Evolutionary conservation across 1,140 invertebrate genomes (phyloP), one percentile per base, ranked within the genome.

Genomic region (Apis mellifera): DNA sequence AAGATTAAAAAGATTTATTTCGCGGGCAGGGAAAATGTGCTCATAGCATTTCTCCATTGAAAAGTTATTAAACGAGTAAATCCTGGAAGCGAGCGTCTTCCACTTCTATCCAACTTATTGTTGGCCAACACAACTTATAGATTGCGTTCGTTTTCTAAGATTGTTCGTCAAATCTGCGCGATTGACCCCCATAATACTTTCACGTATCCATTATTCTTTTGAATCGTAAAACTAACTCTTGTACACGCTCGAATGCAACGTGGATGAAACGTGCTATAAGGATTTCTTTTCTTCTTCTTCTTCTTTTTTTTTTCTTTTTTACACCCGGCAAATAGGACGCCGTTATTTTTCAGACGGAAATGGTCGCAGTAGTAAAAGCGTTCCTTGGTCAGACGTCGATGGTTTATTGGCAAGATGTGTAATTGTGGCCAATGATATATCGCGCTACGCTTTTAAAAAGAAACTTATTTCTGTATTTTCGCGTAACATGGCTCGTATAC

Each of bases 361-460:
- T 66, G 32, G 68, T 7, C 15, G 59, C 65, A 89, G 85, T 79
- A 77, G 84, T 89, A 89, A 87, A 89, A 74, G 84, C 86, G 77
- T 89, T 82, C 48, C 74, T 75, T 72, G 81, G 78, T 85, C 84
- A 82, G 71, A 75, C 79, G 54, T 78, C 73, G 32, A 54, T 64
- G 50, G 66, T 82, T 68, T 76, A 82, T 60, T 32, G 73, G 79
- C 12, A 50, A 59, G 55, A 59, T 57, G 21, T 52, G 21, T 52
- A 23, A 23, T 19, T 1, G 21, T 19, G 8, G 12, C 21, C 23
- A 26, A 11, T 9, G 19, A 26, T 42, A 21, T 50, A 42, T 17
- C 13, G 9, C 23, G 23, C 9, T 26, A 17, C 21, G 12, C 21
- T 72, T 19, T 65, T 32, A 48, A 26, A 71, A 17, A 2, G 17